Evolutionary conservation across 2,888 invertebrate genomes (phyloP), one percentile per base, ranked within the genome.

Genomic region (Cynaeus angustus): DNA sequence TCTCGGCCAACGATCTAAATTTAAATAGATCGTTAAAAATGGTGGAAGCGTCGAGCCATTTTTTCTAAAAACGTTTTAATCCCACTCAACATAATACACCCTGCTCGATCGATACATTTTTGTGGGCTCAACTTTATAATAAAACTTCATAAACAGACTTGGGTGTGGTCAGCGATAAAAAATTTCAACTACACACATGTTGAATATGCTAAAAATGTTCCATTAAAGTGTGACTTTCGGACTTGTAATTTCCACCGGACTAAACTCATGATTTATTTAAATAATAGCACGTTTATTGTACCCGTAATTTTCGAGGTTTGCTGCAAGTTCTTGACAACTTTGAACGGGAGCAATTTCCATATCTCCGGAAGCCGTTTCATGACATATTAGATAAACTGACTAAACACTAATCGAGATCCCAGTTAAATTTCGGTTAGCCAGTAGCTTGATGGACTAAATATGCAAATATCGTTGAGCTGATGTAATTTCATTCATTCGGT

Each of bases 381-480:
- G 64, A 64, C 61, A 61, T 52, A 64, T 52, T 64, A 64, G 64
- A 52, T 64, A 64, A 64, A 64, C 52, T 26, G 52, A 64, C n/a
- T n/a, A n/a, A 64, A 48, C 62, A 64, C 64, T 64, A 64, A 64
- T 64, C 64, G 52, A 16, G 64, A 43, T 64, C 52, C 53, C 28
- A 14, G 64, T 53, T 64, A 53, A 53, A 53, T 64, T 64, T 61
- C 52, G 64, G 64, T 64, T 64, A 64, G 52, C 43, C 53, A 43
- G 52, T 21, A 30, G 64, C 43, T 16, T 43, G 28, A 43, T 64
- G 30, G 52, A 7, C 52, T 43, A 64, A 64, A 64, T 53, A 58
- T 56, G 48, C 56, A 48, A 66, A 66, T 56, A 21, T 53, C 9
- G 58, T 16, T 12, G 59, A 13, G 21, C 43, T 28, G 28, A 10